Evolutionary conservation across 2,797 vertebrate genomes (phyloP).

Genomic region (Rhynchonycteris naso): DNA sequence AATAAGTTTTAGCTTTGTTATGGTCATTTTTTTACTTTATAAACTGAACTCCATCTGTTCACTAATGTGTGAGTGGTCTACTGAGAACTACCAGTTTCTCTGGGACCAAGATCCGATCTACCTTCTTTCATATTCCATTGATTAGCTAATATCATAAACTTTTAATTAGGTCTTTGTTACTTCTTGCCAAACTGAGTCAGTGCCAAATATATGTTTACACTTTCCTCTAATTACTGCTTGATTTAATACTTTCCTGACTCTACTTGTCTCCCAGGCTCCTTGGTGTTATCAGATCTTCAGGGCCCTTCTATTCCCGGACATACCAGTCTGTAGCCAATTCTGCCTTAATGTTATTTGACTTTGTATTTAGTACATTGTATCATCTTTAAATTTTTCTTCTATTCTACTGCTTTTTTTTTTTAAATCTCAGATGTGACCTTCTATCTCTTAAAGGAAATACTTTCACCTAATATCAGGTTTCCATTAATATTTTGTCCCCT

Average conservation of each 20-base stretch:
- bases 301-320: neutral
- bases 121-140: neutral
- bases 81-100: neutral
- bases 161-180: neutral
- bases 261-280: no score
- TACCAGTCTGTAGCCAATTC: neutral
- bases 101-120: neutral
- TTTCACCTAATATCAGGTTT: neutral
- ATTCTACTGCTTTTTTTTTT: neutral
- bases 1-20: neutral
- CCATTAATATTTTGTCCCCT: neutral
- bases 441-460: neutral
- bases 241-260: neutral
- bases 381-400: neutral
- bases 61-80: neutral
- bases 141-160: neutral
- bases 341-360: neutral
- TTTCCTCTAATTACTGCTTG: neutral
- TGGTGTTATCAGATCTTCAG: neutral
- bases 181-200: neutral
- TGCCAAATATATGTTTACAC: neutral
- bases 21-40: neutral
- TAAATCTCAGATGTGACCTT: neutral
- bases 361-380: neutral
- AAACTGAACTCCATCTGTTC: neutral